These are phyloP conservation scores for Synanthedon andrenaeformis DNA, from an alignment of 2,888 invertebrate genomes.

Conservation along the genomic window DNA sequence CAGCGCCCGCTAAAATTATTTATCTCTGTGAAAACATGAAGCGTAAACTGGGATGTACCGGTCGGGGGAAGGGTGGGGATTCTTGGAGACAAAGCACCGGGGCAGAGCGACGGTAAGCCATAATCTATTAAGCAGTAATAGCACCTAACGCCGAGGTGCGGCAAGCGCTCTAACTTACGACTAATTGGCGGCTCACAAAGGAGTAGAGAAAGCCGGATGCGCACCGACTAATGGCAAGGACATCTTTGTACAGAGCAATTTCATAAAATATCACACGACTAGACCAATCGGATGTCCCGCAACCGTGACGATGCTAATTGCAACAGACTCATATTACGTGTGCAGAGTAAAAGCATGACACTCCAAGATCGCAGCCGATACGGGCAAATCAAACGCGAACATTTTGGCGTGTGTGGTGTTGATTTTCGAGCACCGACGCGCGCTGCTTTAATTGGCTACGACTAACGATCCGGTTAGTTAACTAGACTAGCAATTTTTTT, in stretches of 20 bases:
- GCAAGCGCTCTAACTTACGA: constrained; percentile 13
- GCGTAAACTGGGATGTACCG: not conserved
- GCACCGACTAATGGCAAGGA: constrained; percentile 34
- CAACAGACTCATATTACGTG: too few relatives aligned
- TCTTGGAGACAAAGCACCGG: constrained; percentile 30
- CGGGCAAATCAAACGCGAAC: not conserved
- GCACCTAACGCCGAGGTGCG: constrained; percentile 14
- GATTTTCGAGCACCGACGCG: constrained; percentile 1
- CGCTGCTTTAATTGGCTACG: not conserved
- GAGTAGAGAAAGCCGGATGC: constrained; percentile 27
- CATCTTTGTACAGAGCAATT: constrained; percentile 21
- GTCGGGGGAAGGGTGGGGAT: constrained; percentile 2
- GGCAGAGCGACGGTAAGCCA: constrained; percentile 24
- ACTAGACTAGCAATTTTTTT: not conserved
- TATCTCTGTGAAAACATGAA: constrained; percentile 6
- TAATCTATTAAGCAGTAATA: constrained; percentile 56
- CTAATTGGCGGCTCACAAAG: constrained; percentile 47
- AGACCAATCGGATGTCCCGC: constrained; percentile 10
- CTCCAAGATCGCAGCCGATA: not conserved
- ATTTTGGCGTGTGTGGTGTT: not conserved
- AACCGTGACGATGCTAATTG: not conserved
- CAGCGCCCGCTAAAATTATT: constrained; percentile 27
- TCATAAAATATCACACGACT: not conserved
- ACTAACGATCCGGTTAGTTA: not conserved
- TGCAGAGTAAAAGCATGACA: too few relatives aligned